These are phyloP conservation scores for Neosilurus hyrtlii DNA, from an alignment of 2,797 vertebrate species.

Conservation along the genomic window DNA sequence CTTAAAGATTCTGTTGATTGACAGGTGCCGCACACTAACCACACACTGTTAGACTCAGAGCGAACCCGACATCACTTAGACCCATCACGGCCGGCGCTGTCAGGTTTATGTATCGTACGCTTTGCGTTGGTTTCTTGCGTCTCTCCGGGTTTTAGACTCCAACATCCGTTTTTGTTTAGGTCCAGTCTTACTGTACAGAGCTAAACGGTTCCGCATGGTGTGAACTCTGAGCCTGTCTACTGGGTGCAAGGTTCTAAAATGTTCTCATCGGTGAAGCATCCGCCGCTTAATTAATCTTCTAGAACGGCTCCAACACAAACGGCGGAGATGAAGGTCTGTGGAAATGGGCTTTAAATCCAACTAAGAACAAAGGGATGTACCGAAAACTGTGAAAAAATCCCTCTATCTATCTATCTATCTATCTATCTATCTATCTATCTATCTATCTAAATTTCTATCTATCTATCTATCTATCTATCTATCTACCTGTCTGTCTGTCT, in stretches of 20 bases:
- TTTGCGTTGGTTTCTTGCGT: background rate
- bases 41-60: too few relatives aligned
- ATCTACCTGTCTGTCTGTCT: background rate
- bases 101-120: background rate
- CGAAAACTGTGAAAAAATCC: background rate
- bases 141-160: background rate
- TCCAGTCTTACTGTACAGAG: constrained; percentile 8
- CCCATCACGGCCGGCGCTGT: background rate
- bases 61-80: background rate
- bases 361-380: background rate
- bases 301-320: constrained; percentile 62
- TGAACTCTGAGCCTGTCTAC: constrained; percentile 63
- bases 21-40: background rate
- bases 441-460: background rate
- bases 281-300: constrained; percentile 58
- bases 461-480: too few relatives aligned
- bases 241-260: constrained; percentile 53
- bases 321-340: constrained; percentile 15
- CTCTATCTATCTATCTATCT: background rate
- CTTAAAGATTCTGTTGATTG: too few relatives aligned
- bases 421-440: background rate
- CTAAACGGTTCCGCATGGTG: constrained; percentile 27
- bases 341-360: background rate
- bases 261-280: constrained; percentile 42
- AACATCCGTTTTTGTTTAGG: constrained; percentile 35